Evolutionary conservation across 2,113 vertebrate genomes (phyloP), one percentile per base, ranked within the genome.

Genomic region (Colossoma macropomum): DNA sequence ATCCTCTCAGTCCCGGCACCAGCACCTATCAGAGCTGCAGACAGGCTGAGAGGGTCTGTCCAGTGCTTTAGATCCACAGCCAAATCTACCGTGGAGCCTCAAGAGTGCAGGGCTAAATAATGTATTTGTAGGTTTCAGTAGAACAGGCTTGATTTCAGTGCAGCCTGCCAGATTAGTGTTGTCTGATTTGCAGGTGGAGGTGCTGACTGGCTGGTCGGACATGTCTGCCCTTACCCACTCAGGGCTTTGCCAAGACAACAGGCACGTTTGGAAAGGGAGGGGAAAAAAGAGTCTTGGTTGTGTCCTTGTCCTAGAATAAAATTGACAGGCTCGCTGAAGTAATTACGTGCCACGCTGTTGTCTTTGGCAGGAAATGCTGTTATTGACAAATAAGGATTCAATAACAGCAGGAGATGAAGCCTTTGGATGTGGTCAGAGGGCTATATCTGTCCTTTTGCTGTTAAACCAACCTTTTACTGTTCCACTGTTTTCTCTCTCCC

Each of bases 341-440:
- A 92, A 93, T 92, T 93, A 92, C 90, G 91, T 92, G 89, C 89
- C 89, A 90, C 90, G 90, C 92, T 91, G 91, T 92, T 92, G 92
- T 93, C 90, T 93, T 91, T 92, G 89, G 89, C 91, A 93, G 92
- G 91, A 93, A 93, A 93, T 93, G 91, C 90, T 91, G 90, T 92
- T 93, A 93, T 93, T 89, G 92, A 93, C 89, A 90, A 90, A 92
- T 89, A 91, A 85, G 87, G 88, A 93, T 93, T 93, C 91, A 91
- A 92, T 93, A 93, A 92, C 85, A 84, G 82, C 87, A 86, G 89
- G 91, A 91, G 93, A 93, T 93, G 92, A 93, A 90, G 87, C 89
- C 89, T 85, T 87, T 69, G 86, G 85, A 84, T 75, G 80, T 87
- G 89, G 88, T 92, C 89, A 89, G 89, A 91, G 90, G 84, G 83